Base-by-base conservation (phyloP, 2,113 vertebrate genomes). In the Hemicordylus capensis region DNA sequence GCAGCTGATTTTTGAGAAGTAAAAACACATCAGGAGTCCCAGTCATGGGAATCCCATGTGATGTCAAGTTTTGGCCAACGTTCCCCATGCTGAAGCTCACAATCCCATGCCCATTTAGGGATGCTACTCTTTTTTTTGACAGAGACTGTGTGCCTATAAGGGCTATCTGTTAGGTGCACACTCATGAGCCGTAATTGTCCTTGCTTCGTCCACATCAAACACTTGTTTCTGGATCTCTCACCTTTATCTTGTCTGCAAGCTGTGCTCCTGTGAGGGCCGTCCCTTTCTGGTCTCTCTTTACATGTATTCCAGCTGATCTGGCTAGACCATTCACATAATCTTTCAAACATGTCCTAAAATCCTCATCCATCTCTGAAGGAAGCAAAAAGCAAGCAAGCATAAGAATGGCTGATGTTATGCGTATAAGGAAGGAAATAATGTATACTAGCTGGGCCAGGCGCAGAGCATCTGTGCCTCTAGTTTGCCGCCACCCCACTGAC, bases 341-440 rank as follows among this genome's bases (percentile, higher is more conserved):
- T 51, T 64, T 75, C 59, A 91, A 78, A 44, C 37, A 81, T 20
- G 78, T 81, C 44, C 63, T 81, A 74, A 91, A 91, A 73, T 91
- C 90, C 4, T 78, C 24, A 61, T 91, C 90, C 87, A 89, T 89
- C 28, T 82, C 90, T 90, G 73, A 22, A 70, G 84, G 58, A 85
- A 48, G 73, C 10, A 81, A 42, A 15, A 46, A 34, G 2, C 54
- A 70, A n/a, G 63, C 14, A 39, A 26, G 56, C 2, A 4, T 37
- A 4, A 4, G 42, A 59, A 37, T 31, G 24, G 11, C 39, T 4
- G 10, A 44, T 10, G 11, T 22, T 20, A n/a, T 44, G 24, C 26
- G 37, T 10, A 76, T 14, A 20, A 69, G 37, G 20, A 37, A 19
- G 19, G 12, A 69, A 19, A 2, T 1, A 22, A 69, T 15, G 5